Evolutionary conservation across 2,797 vertebrate species (phyloP), one percentile per base, ranked within the genome.

Genomic region (Ibycter americanus): DNA sequence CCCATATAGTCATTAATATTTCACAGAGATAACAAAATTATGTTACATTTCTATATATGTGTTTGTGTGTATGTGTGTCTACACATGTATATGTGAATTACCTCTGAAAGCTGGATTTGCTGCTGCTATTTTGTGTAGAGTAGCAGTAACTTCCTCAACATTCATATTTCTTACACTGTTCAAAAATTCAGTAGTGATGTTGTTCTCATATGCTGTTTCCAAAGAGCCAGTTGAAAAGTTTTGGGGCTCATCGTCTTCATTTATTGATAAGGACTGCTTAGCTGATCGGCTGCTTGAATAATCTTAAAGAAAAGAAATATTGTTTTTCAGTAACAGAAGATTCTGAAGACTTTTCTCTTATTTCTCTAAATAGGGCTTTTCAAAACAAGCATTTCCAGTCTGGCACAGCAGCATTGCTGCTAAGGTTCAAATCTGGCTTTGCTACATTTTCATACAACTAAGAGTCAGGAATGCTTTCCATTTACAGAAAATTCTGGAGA

Each of bases 71-170:
- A 21, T 19, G 40, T 40, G 12, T 52, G 7, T 32, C 12, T 32
- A 27, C 14, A 22, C 23, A 25, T 3, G 10, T 42, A 17, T 17
- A 61, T 2, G 1, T 6, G 27, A 62, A 70, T 97, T 97, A 98
- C 97, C 97, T 96, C 93, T 95, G 84, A 98, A 97, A 83, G 97
- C 90, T 81, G 97, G 97, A 86, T 97, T 97, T 76, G 95, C 90
- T 67, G 95, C 96, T 61, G 93, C 90, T 94, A 96, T 96, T 91
- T 89, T 96, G 38, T 93, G 91, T 8, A 97, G 86, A 65, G 97
- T 97, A 42, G 46, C 71, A 38, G 96, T 89, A 82, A 97, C 88
- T 86, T 97, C 97, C 26, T 94, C 93, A 76, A 67, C 63, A 32
- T 97, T 84, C 97, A 96, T 97, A 32, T 96, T 95, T 86, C 93